Percentiles rank a stretch among this genome's conserved stretches.
Evolutionary conservation across 2,113 vertebrate species (phyloP).

Genomic region (Genyomyrus donnyi): DNA sequence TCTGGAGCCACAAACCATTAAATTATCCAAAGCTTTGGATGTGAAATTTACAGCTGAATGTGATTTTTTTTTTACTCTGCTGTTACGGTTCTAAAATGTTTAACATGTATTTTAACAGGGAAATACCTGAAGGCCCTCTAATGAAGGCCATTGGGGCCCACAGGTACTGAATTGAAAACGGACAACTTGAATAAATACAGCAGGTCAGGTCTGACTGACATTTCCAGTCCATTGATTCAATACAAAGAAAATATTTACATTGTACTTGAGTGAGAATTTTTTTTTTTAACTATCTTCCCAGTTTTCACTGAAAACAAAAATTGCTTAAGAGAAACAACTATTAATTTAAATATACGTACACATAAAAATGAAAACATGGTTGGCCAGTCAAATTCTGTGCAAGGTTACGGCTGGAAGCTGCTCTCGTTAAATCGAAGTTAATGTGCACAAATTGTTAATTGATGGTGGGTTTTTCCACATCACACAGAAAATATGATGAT

Average conservation of each 20-base stretch:
- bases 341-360: not conserved
- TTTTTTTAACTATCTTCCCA: not conserved
- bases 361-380: not conserved
- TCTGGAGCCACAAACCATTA: not conserved
- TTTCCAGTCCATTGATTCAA: conserved; percentile 4
- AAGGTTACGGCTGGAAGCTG: not conserved
- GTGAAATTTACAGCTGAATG: not conserved
- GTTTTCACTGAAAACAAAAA: not conserved
- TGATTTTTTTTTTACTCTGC: not conserved
- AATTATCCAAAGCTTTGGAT: not conserved
- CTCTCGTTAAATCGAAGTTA: not conserved
- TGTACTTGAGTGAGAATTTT: not conserved
- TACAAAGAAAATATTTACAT: conserved; percentile 9
- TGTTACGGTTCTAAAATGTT: conserved; percentile 11
- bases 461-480: not conserved
- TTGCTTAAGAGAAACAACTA: not conserved
- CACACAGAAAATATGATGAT: not conserved
- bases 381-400: not conserved
- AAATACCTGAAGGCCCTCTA: conserved; percentile 5
- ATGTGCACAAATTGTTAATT: not conserved
- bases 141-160: not conserved
- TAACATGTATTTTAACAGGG: conserved; percentile 10
- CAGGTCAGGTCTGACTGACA: not conserved
- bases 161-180: not conserved
- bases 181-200: not conserved